Evolutionary conservation across 64 coral and sea anemone species (phyloP).

Genomic region (Anthopleura sola): DNA sequence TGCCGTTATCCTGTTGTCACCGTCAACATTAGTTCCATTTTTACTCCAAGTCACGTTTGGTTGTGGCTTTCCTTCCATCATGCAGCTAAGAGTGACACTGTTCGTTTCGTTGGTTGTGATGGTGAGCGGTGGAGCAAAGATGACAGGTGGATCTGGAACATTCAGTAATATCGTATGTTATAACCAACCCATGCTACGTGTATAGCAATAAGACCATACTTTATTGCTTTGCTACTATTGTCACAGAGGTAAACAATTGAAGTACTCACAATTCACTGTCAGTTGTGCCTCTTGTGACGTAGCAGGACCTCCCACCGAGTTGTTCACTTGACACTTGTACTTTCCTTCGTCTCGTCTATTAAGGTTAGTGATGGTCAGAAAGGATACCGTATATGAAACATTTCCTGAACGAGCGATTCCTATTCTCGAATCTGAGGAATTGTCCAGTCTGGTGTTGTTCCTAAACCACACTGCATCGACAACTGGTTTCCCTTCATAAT

Average conservation of each 20-base stretch:
- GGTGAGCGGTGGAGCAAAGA: neutral
- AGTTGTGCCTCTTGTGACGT: too few species aligned
- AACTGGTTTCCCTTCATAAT: neutral
- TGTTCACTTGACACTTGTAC: neutral
- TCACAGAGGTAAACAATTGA: too few species aligned
- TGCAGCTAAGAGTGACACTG: neutral
- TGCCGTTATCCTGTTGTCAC: neutral
- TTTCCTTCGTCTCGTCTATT: neutral
- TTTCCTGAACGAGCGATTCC: neutral
- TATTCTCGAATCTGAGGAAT: neutral
- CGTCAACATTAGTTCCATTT: neutral
- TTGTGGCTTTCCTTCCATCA: conserved; percentile 9
- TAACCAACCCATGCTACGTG: too few species aligned
- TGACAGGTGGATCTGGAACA: neutral
- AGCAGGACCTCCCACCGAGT: neutral
- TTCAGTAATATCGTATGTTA: too few species aligned
- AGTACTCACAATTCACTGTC: neutral
- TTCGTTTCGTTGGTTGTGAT: neutral
- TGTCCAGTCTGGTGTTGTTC: neutral
- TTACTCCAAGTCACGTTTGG: neutral
- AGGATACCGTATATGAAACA: neutral
- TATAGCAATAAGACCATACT: too few species aligned
- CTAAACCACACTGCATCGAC: neutral
- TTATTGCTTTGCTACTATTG: too few species aligned
- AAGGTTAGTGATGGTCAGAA: neutral